Base-by-base conservation (phyloP, 2,888 invertebrate species). In the Steromphala cineraria region DNA sequence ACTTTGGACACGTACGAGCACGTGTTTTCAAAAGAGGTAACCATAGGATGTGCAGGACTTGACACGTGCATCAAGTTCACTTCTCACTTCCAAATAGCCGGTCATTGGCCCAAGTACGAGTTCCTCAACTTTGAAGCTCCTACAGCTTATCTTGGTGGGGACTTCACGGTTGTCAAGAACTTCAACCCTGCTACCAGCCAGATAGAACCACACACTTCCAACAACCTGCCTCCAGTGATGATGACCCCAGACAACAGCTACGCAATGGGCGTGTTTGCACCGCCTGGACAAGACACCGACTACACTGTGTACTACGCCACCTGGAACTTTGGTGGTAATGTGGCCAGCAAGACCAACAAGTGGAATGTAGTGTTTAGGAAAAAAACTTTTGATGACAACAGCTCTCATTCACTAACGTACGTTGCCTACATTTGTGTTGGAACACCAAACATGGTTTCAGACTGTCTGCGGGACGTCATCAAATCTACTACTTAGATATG, bases 101-200 rank as follows among this genome's bases (percentile, higher is more conserved):
- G 86, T 36, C 67, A 85, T 53, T 86, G 85, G 82, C 87, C 87
- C 0, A 21, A 53, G 1, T 85, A 83, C 53, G 62, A 79, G 5
- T 79, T 53, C 19, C 80, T 84, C 15, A 85, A 86, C n/a, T 81
- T 87, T 79, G 86, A 85, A 62, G 81, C 86, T 10, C 87, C 87
- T 0, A 82, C 87, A 0, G 83, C 81, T 0, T 87, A 87, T 75
- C 62, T 87, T 81, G 79, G 83, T 10, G 80, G 83, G 0, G 86
- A 87, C 10, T 86, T 87, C 53, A 81, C 80, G 0, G 62, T 74
- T 19, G 21, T 74, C 28, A 81, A 67, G 21, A 82, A 81, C 31
- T 83, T 82, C 17, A 83, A 85, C 71, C 75, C 77, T 4, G 10
- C 31, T 1, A 83, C 80, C 0, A 36, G 71, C 15, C 77, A 81